Evolutionary conservation across 2,888 invertebrate genomes (phyloP).

Genomic region (Cryptocheilus praepositus): DNA sequence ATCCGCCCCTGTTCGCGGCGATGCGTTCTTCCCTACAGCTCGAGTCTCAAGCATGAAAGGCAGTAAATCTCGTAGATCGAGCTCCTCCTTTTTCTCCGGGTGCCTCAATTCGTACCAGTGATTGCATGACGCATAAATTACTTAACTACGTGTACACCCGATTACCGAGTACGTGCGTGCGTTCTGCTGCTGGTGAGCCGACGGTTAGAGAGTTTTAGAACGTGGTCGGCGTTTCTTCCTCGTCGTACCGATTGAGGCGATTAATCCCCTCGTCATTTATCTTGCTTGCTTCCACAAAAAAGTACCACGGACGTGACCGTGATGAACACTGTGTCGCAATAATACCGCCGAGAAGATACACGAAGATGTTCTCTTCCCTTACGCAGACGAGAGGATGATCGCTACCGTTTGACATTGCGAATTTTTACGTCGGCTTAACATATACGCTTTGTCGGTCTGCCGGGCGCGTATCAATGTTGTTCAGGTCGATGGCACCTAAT

Average conservation of each 20-base stretch:
- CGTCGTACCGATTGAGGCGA: slow-evolving; percentile 41
- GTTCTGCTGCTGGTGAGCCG: slow-evolving; percentile 21
- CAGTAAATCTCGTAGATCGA: slow-evolving; percentile 42
- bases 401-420: too few species aligned
- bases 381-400: too few species aligned
- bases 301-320: slow-evolving; percentile 30
- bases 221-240: slow-evolving; percentile 18
- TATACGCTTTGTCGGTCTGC: too few species aligned
- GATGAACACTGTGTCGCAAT: slow-evolving; percentile 38
- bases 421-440: too few species aligned
- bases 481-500: too few species aligned
- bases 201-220: slow-evolving; percentile 42
- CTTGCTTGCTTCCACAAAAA: slow-evolving; percentile 44
- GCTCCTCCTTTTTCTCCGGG: slow-evolving; percentile 28
- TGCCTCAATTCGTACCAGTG: slow-evolving; percentile 44
- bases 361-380: too few species aligned
- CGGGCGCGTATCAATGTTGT: too few species aligned
- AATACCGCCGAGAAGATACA: slow-evolving; percentile 15
- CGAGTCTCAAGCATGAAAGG: slow-evolving; percentile 7
- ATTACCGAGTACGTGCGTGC: slow-evolving; percentile 32
- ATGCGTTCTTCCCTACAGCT: slow-evolving; percentile 1
- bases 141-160: slow-evolving; percentile 39
- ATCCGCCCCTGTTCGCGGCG: slow-evolving; percentile 4
- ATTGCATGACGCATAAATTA: slow-evolving; percentile 56
- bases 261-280: slow-evolving; percentile 55